Evolutionary conservation across 2,888 invertebrate genomes (phyloP).

Genomic region (Brenthis hecate): DNA sequence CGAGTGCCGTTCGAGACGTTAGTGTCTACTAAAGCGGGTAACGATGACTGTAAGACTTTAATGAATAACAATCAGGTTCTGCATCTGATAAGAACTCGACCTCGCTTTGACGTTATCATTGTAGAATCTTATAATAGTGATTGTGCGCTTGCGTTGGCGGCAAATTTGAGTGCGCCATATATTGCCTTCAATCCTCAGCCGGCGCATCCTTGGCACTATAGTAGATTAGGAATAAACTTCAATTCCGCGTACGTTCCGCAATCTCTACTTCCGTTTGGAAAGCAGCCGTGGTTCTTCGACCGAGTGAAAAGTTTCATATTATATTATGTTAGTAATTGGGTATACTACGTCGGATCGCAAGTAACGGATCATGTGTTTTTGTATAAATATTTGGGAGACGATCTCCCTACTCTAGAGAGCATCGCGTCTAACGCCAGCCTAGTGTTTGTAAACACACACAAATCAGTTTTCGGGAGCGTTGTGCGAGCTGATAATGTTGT

Average conservation of each 20-base stretch:
- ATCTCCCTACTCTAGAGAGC: slow-evolving; percentile 79
- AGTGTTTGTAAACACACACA: slow-evolving; percentile 85
- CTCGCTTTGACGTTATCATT: slow-evolving; percentile 86
- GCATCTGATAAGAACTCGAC: slow-evolving; percentile 75
- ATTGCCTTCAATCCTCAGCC: slow-evolving; percentile 82
- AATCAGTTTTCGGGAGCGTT: slow-evolving; percentile 82
- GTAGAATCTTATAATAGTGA: slow-evolving; percentile 89
- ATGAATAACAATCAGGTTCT: slow-evolving; percentile 78
- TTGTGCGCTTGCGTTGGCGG: slow-evolving; percentile 86
- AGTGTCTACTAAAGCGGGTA: slow-evolving; percentile 74
- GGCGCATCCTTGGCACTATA: slow-evolving; percentile 80
- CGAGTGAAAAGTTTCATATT: slow-evolving; percentile 67
- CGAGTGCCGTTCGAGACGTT: slow-evolving; percentile 76
- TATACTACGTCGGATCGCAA: slow-evolving; percentile 74
- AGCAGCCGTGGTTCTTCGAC: slow-evolving; percentile 73
- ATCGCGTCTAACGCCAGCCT: slow-evolving; percentile 82
- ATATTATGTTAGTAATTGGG: slow-evolving; percentile 71
- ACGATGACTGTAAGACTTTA: slow-evolving; percentile 75
- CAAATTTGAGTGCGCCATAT: slow-evolving; percentile 85
- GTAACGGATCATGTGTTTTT: slow-evolving; percentile 71
- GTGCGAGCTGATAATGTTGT: slow-evolving; percentile 83
- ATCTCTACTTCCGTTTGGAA: slow-evolving; percentile 69
- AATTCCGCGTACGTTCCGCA: slow-evolving; percentile 78
- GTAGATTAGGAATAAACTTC: slow-evolving; percentile 74
- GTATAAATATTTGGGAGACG: slow-evolving; percentile 77